Evolutionary conservation across 1,140 invertebrate species (phyloP).

Genomic region (Psix sp.): DNA sequence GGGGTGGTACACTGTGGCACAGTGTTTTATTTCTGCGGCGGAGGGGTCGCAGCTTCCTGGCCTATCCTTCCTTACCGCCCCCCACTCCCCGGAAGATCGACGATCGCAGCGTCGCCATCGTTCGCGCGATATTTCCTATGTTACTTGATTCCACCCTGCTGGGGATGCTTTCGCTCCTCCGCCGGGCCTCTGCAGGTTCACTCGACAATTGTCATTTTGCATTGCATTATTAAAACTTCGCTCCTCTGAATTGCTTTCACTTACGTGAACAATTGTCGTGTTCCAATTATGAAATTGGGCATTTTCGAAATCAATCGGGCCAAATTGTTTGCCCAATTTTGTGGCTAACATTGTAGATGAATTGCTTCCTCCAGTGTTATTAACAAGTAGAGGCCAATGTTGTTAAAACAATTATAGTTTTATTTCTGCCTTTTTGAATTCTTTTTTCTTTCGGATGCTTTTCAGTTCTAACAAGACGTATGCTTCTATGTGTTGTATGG

Average conservation of each 20-base stretch:
- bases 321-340: too few species aligned
- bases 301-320: too few species aligned
- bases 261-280: too few species aligned
- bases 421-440: too few species aligned
- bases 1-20: conserved; percentile 75
- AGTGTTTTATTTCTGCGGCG: conserved; percentile 73
- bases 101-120: conserved; percentile 49
- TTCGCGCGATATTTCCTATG: conserved; percentile 33
- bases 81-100: conserved; percentile 37
- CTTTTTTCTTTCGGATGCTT: too few species aligned
- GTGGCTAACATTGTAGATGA: too few species aligned
- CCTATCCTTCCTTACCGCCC: conserved; percentile 62
- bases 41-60: conserved; percentile 68
- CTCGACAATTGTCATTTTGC: conserved; percentile 2
- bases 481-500: too few species aligned
- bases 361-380: too few species aligned
- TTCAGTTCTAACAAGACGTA: too few species aligned
- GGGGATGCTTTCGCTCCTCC: neutral
- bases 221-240: conserved; percentile 19
- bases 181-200: conserved; percentile 6
- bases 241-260: neutral
- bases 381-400: too few species aligned
- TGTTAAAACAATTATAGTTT: too few species aligned
- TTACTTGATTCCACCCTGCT: conserved; percentile 40
- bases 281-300: too few species aligned